Base-by-base conservation (phyloP, 1,140 invertebrate species). In the Calliopsis andreniformis region DNA sequence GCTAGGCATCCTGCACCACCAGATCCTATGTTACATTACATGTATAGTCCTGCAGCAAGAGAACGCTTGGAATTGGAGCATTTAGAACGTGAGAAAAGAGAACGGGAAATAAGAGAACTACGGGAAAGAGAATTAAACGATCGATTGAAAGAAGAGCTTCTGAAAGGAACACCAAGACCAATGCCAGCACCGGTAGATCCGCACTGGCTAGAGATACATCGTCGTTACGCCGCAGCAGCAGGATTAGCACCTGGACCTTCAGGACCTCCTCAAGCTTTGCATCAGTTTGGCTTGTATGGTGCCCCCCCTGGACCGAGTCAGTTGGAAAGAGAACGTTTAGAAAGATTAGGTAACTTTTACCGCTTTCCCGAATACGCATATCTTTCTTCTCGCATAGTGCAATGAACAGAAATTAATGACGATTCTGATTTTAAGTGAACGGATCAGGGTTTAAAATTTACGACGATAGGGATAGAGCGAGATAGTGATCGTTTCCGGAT, bases 131-230 rank as follows among this genome's bases (percentile, higher is more conserved):
- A 97, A 86, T 91, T 97, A 14, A 96, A 95, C 84, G 96, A 97
- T 89, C 92, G 96, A 69, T 93, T 95, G 88, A 97, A 96, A 91
- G 97, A 98, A 89, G 95, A 98, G 86, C 93, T 97, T 47, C 94
- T 97, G 89, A 97, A 97, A 80, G 89, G 93, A 85, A 87, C 94
- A 89, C 87, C 94, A 91, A 64, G 94, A 91, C 93, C 93, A 55
- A 93, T 95, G 79, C 93, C 96, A 3, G 94, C 92, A 47, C 92
- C 94, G 2, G 93, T 98, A 59, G 97, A 98, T 91, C 96, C 97
- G 0, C 97, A 98, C 88, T 98, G 97, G 97, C 89, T 98, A 62
- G 98, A 98, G 87, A 94, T 98, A 85, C 97, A 98, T 87, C 93
- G 97, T 81, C 94, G 97, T 76, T 92, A 92, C 56, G 89, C 90